Evolutionary conservation across 2,888 invertebrate species (phyloP).

Genomic region (Emesis furor): DNA sequence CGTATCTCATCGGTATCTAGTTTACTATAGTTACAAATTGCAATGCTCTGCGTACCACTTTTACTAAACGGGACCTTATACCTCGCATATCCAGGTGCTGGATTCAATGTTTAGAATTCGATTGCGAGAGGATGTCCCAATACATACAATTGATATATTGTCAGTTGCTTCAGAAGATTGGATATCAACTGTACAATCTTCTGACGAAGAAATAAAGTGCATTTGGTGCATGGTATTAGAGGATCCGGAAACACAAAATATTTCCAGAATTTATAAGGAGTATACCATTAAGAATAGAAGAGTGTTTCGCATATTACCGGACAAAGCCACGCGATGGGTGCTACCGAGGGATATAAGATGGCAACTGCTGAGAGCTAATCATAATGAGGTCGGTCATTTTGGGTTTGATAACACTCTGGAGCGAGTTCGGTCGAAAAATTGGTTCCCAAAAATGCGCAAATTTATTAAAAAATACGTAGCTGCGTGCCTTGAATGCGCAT

Average conservation of each 20-base stretch:
- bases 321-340: conserved; percentile 60
- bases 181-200: conserved; percentile 26
- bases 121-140: conserved; percentile 13
- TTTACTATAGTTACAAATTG: conserved; percentile 14
- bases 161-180: conserved; percentile 1
- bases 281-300: conserved; percentile 57
- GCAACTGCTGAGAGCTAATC: conserved; percentile 65
- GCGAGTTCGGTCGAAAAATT: conserved; percentile 47
- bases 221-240: conserved; percentile 15
- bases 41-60: not conserved
- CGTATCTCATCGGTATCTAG: not conserved
- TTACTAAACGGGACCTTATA: not conserved
- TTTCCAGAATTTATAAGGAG: conserved; percentile 37
- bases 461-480: conserved; percentile 61
- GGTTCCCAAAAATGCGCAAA: conserved; percentile 66
- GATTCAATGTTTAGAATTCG: conserved; percentile 47
- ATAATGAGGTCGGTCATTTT: conserved; percentile 74
- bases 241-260: conserved; percentile 2
- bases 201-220: not conserved
- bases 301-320: conserved; percentile 52
- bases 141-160: conserved; percentile 3
- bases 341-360: conserved; percentile 71
- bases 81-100: not conserved
- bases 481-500: conserved; percentile 54
- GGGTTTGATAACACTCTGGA: conserved; percentile 71